Conservation (phyloP, 2,888 invertebrate genomes). For the Hofmannophila pseudospretella region DNA sequence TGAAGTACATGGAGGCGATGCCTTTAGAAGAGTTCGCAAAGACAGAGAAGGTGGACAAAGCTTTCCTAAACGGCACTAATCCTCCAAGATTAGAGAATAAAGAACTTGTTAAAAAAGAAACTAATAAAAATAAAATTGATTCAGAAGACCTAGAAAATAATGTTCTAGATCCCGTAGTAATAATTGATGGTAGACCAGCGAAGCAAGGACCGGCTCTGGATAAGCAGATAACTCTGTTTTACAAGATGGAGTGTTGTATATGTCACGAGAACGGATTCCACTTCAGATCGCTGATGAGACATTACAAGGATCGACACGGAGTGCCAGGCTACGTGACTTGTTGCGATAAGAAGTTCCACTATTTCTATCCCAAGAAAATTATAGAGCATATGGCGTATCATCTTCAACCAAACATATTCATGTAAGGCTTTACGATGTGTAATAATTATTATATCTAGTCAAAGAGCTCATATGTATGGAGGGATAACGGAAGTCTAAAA, state of each 20-base stretch:
- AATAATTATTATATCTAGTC: too few species aligned
- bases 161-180: constrained; percentile 48
- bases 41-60: constrained; percentile 53
- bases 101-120: constrained; percentile 21
- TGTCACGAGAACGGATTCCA: constrained; percentile 64
- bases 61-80: constrained; percentile 35
- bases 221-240: constrained; percentile 65
- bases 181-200: constrained; percentile 62
- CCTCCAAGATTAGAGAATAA: constrained; percentile 12
- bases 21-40: constrained; percentile 62
- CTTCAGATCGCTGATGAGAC: constrained; percentile 66
- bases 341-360: constrained; percentile 69
- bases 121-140: constrained; percentile 19
- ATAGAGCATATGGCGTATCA: constrained; percentile 73
- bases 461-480: too few species aligned
- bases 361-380: constrained; percentile 69
- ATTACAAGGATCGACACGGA: constrained; percentile 69
- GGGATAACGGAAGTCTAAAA: too few species aligned
- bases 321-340: constrained; percentile 70
- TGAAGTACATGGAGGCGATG: constrained; percentile 63
- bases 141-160: constrained; percentile 14
- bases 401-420: constrained; percentile 66
- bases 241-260: constrained; percentile 72
- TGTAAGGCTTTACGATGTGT: constrained; percentile 54
- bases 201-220: constrained; percentile 61